These are phyloP conservation scores for Premnoplex brunnescens DNA, from an alignment of 2,797 vertebrate species.

Conservation along the genomic window DNA sequence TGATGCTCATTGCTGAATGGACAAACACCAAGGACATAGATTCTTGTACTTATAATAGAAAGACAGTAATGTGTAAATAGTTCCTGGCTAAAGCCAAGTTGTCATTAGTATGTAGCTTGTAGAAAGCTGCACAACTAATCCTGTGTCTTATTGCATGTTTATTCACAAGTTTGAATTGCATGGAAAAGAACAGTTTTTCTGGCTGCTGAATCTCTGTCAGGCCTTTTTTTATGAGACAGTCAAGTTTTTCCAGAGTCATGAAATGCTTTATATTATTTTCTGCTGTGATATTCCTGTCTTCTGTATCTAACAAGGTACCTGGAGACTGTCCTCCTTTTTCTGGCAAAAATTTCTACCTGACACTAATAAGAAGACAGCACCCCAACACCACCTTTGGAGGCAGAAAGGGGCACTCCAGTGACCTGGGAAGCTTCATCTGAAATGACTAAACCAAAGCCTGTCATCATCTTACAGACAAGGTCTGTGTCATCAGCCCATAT, in stretches of 20 bases:
- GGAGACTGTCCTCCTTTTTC: neutral
- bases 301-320: slow-evolving; percentile 29
- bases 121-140: neutral
- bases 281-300: neutral
- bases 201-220: neutral
- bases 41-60: neutral
- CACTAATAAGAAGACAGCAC: slow-evolving; percentile 4
- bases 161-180: neutral
- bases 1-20: neutral
- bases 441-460: slow-evolving; percentile 17
- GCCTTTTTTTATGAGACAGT: neutral
- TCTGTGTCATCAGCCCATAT: neutral
- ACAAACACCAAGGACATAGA: neutral
- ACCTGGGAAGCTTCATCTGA: neutral
- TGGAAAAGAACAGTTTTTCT: neutral
- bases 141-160: neutral
- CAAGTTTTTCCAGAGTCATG: neutral
- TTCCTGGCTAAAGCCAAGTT: neutral
- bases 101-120: neutral
- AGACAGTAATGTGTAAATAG: neutral
- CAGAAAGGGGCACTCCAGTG: neutral
- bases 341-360: neutral
- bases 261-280: slow-evolving; percentile 6
- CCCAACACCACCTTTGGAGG: neutral
- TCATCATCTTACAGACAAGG: neutral